Evolutionary conservation across 2,113 vertebrate genomes (phyloP).

Genomic region (Tretioscincus oriximinensis): DNA sequence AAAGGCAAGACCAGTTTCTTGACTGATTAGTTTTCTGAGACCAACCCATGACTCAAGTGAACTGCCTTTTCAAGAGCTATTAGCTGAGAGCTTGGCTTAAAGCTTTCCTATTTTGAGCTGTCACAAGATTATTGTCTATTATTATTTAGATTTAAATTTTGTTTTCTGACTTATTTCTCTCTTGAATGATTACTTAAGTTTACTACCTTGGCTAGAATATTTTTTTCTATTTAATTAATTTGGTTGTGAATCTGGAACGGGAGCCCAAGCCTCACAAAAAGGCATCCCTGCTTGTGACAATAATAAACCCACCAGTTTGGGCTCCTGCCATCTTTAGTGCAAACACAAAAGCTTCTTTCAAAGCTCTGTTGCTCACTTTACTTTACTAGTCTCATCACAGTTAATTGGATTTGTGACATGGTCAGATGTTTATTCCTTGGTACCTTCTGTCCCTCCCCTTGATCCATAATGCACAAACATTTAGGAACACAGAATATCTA

Average conservation of each 20-base stretch:
- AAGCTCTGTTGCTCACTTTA: slow-evolving; percentile 48
- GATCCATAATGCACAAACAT: slow-evolving; percentile 10
- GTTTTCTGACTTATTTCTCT: slow-evolving; percentile 40
- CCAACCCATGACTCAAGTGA: neutral
- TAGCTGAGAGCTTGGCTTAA: neutral
- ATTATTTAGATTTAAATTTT: neutral
- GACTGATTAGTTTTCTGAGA: neutral
- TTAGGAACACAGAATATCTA: neutral
- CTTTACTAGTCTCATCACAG: slow-evolving; percentile 52
- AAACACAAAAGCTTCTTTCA: slow-evolving; percentile 55
- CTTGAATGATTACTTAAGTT: slow-evolving; percentile 34
- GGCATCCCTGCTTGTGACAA: slow-evolving; percentile 4
- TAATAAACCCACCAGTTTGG: slow-evolving; percentile 38
- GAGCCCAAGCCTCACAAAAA: slow-evolving; percentile 18
- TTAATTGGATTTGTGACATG: slow-evolving; percentile 61
- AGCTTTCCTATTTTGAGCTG: neutral
- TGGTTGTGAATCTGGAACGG: slow-evolving; percentile 10
- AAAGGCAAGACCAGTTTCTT: neutral
- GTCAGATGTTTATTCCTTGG: slow-evolving; percentile 60
- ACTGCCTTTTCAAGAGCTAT: neutral
- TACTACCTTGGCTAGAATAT: slow-evolving; percentile 15
- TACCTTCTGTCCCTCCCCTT: slow-evolving; percentile 33
- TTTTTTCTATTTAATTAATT: neutral
- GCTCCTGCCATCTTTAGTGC: slow-evolving; percentile 37
- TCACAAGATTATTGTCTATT: neutral